These are phyloP conservation scores for Tenualosa ilisha DNA, from an alignment of 2,797 vertebrate genomes.

Conservation along the genomic window DNA sequence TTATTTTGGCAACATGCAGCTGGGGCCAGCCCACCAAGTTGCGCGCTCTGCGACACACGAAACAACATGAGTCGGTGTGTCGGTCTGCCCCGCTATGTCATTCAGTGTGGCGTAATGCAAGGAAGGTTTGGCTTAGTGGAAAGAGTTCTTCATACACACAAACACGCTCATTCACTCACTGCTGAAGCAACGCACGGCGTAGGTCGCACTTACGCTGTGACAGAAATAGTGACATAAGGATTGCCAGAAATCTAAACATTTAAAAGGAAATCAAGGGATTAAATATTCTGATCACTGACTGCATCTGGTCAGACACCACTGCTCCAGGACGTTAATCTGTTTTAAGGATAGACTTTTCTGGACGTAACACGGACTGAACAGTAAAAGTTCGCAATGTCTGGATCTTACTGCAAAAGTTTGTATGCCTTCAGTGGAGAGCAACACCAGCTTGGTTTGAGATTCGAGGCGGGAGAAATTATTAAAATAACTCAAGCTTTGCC, in stretches of 20 bases:
- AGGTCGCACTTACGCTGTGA: slow-evolving; percentile 25
- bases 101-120: slow-evolving; percentile 19
- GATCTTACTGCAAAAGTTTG: slow-evolving; percentile 83
- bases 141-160: slow-evolving; percentile 26
- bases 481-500: slow-evolving; percentile 85
- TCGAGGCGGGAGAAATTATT: slow-evolving; percentile 87
- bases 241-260: background rate
- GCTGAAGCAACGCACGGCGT: background rate
- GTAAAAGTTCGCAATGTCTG: slow-evolving; percentile 71
- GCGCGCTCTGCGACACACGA: slow-evolving; percentile 11
- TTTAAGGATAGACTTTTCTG: background rate
- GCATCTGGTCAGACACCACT: background rate
- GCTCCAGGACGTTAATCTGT: background rate
- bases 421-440: slow-evolving; percentile 91
- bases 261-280: background rate
- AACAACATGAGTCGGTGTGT: background rate
- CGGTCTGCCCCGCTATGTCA: slow-evolving; percentile 17
- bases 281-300: background rate
- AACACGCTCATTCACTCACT: slow-evolving; percentile 19
- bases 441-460: slow-evolving; percentile 88
- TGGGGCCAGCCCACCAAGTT: background rate
- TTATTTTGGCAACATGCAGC: slow-evolving; percentile 18
- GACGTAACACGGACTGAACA: background rate
- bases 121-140: slow-evolving; percentile 23
- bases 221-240: background rate